These are phyloP conservation scores for Hydriomena furcata DNA, from an alignment of 2,888 invertebrate species.

Conservation along the genomic window DNA sequence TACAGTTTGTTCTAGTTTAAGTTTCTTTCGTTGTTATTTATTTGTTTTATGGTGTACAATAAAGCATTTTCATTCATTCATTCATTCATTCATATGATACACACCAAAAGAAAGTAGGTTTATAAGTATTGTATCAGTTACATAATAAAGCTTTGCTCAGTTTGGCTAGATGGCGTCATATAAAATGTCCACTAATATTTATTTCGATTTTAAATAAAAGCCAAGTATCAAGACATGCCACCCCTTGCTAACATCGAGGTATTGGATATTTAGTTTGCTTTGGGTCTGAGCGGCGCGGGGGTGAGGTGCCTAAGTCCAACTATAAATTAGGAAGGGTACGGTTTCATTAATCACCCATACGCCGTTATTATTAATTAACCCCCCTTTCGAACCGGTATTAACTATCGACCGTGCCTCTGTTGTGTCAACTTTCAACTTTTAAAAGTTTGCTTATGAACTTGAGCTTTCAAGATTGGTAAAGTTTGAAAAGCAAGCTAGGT, in stretches of 20 bases:
- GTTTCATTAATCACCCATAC: slow-evolving; percentile 84
- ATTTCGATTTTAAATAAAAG: slow-evolving; percentile 13
- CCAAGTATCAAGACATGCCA: slow-evolving; percentile 53
- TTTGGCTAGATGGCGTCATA: too few relatives aligned
- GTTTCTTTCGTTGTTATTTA: too few relatives aligned
- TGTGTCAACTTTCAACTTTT: slow-evolving; percentile 65
- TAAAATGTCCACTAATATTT: too few relatives aligned
- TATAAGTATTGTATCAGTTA: too few relatives aligned
- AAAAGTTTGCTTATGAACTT: slow-evolving; percentile 30
- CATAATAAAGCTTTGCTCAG: too few relatives aligned
- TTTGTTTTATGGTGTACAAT: too few relatives aligned
- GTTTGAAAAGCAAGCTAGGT: too few relatives aligned
- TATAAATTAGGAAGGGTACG: slow-evolving; percentile 84
- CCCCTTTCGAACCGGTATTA: slow-evolving; percentile 78
- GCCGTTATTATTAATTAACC: slow-evolving; percentile 84
- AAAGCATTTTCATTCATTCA: too few relatives aligned
- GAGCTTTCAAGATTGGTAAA: not conserved
- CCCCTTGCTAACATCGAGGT: slow-evolving; percentile 67
- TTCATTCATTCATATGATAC: too few relatives aligned
- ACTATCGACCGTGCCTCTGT: slow-evolving; percentile 68
- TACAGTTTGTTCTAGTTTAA: too few relatives aligned
- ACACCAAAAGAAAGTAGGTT: too few relatives aligned
- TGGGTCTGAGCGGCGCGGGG: slow-evolving; percentile 69
- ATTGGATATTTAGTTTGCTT: slow-evolving; percentile 84
- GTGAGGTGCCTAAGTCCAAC: slow-evolving; percentile 80